Evolutionary conservation across 2,113 vertebrate species (phyloP).

Genomic region (Spea multiplicata): DNA sequence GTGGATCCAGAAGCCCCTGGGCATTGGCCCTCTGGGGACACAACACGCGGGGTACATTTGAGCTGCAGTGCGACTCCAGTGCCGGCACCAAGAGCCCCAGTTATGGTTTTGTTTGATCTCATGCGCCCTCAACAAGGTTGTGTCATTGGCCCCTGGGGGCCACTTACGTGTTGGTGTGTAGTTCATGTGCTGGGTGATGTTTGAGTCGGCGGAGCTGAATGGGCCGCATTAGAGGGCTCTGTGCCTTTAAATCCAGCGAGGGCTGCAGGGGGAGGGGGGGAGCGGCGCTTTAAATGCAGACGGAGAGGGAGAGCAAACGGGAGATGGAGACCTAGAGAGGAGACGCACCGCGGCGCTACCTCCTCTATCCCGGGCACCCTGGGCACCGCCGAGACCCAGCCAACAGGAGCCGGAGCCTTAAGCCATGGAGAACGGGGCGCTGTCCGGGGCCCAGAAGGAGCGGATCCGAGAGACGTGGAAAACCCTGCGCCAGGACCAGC

Average conservation of each 20-base stretch:
- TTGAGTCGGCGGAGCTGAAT: no score
- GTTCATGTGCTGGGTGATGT: no score
- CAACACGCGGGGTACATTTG: no score
- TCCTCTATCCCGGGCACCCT: not conserved
- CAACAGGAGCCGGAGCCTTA: conserved; percentile 12
- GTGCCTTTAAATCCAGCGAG: conserved; percentile 28
- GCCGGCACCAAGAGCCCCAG: no score
- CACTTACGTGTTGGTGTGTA: no score
- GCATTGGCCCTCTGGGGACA: no score
- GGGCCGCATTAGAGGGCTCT: not conserved
- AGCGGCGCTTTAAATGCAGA: conserved; percentile 7
- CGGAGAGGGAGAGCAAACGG: conserved; percentile 2
- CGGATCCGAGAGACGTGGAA: conserved; percentile 90
- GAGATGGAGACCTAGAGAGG: not conserved
- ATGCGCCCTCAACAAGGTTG: no score
- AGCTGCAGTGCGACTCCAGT: no score
- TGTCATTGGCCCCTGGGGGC: no score
- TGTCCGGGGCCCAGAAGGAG: conserved; percentile 74
- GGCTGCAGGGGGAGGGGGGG: not conserved
- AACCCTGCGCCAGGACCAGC: conserved; percentile 80
- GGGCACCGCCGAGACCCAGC: not conserved
- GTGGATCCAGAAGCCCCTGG: no score
- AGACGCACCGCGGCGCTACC: not conserved
- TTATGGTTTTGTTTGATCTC: no score
- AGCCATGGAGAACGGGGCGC: conserved; percentile 67